Evolutionary conservation across 2,797 vertebrate species (phyloP), one percentile per base, ranked within the genome.

Genomic region (Kryptolebias ocellatus): DNA sequence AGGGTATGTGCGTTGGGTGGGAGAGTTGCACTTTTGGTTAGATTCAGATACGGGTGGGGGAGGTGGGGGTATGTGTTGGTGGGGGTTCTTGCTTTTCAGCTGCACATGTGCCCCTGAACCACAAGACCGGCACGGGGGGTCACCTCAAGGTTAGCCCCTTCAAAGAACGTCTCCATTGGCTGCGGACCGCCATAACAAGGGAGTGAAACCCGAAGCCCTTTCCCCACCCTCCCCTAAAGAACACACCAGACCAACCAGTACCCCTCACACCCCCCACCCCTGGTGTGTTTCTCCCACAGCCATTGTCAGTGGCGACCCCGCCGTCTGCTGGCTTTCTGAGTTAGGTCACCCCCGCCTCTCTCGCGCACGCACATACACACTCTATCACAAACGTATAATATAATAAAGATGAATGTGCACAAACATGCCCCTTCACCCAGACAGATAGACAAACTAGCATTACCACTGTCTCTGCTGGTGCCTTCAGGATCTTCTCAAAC

Each of bases 121-220:
- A 87, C 82, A 88, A 85, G 82, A 74, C 78, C 68, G 67, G 78
- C 15, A 27, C 46, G 34, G 74, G 87, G 85, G 85, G 92, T 91
- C 89, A 88, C 76, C 72, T 88, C 87, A 92, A 92, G 91, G 92
- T 92, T 90, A 92, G 84, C 76, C 74, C 74, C 77, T 88, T 89
- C 76, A 88, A 83, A 89, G 78, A 75, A 74, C 75, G 50, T 74
- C 83, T 87, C 80, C 57, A 92, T 89, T 92, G 92, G 90, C 81
- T 85, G 76, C 16, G 47, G 82, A 74, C 74, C 52, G 50, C 75
- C 39, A 24, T 86, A 90, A 87, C 85, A 90, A 86, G 86, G 81
- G 78, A 83, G 72, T 89, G 89, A 82, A 90, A 90, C 89, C 84
- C 46, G 67, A 92, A 78, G 67, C 80, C 54, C 67, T 53, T 68